phyloP scores from a whole-genome alignment of 2,888 invertebrate genomes.

The Ophion ventricosus region DNA sequence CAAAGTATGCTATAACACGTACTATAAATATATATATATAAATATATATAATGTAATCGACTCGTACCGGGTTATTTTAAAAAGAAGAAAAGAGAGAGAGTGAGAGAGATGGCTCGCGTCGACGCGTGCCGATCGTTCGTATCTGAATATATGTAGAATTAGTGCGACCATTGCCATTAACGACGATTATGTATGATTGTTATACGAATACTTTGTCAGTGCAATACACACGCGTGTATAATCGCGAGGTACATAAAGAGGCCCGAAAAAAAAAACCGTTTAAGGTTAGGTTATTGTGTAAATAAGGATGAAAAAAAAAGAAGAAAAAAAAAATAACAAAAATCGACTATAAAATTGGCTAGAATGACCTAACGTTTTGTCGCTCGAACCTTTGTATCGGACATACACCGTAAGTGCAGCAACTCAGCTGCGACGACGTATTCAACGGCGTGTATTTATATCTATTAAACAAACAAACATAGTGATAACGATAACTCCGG shows the following conservation, averaged over 20 bases:
- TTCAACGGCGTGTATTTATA: constrained; percentile 58
- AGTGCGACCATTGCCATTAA: constrained; percentile 66
- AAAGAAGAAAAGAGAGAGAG: constrained; percentile 6
- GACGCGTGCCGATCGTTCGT: constrained; percentile 40
- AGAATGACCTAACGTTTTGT: constrained; percentile 55
- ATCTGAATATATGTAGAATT: constrained; percentile 29
- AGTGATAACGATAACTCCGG: constrained; percentile 63
- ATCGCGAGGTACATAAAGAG: constrained; percentile 47
- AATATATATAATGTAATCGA: constrained; percentile 11
- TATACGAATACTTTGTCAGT: constrained; percentile 68
- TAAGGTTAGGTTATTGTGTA: constrained; percentile 59
- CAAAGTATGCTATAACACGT: constrained; percentile 57
- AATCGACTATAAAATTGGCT: constrained; percentile 60
- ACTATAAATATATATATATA: constrained; percentile 13
- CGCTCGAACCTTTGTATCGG: constrained; percentile 12
- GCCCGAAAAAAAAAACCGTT: constrained; percentile 36
- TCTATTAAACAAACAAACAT: constrained; percentile 43
- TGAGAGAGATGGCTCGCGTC: constrained; percentile 6
- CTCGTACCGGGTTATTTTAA: constrained; percentile 38
- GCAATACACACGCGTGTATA: constrained; percentile 71
- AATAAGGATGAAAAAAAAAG: constrained; percentile 52
- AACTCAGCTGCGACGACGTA: constrained; percentile 45
- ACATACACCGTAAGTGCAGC: constrained; percentile 29
- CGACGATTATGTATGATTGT: constrained; percentile 64
- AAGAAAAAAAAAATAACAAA: too few relatives aligned